Evolutionary conservation across 2,797 vertebrate species (phyloP).

Genomic region (Neopelma chrysocephalum): DNA sequence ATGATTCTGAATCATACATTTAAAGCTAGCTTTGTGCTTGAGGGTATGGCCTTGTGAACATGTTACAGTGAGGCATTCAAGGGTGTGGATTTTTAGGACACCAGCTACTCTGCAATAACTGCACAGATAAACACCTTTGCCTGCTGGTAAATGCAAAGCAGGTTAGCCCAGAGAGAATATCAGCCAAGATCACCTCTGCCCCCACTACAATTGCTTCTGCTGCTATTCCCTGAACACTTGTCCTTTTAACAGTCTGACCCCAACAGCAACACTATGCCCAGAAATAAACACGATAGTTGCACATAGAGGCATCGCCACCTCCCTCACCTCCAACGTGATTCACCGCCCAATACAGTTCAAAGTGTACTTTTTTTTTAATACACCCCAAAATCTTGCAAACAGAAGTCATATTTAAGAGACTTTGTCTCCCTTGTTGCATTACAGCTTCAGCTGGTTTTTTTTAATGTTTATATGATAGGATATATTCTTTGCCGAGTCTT

Average conservation of each 20-base stretch:
- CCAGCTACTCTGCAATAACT: not conserved
- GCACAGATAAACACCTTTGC: not conserved
- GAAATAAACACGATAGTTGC: not conserved
- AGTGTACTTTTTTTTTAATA: not conserved
- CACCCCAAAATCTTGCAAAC: not conserved
- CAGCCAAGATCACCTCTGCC: not conserved
- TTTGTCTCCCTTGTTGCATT: not conserved
- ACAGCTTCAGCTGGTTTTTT: not conserved
- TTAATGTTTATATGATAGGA: not conserved
- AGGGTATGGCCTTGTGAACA: not conserved
- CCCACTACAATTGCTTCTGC: not conserved
- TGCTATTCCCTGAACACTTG: not conserved
- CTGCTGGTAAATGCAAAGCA: not conserved
- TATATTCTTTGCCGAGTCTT: not conserved
- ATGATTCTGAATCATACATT: constrained; percentile 27
- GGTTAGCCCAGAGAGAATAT: not conserved
- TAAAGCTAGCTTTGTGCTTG: constrained; percentile 12
- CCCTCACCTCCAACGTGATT: not conserved
- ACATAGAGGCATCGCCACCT: not conserved
- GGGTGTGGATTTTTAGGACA: constrained; percentile 48
- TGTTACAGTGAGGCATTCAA: not conserved
- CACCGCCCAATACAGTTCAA: not conserved
- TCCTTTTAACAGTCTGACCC: not conserved
- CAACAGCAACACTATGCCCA: not conserved
- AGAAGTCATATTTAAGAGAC: not conserved